These are phyloP conservation scores for Drosophila paucipuncta DNA, from an alignment of 2,888 invertebrate species.

Conservation along the genomic window DNA sequence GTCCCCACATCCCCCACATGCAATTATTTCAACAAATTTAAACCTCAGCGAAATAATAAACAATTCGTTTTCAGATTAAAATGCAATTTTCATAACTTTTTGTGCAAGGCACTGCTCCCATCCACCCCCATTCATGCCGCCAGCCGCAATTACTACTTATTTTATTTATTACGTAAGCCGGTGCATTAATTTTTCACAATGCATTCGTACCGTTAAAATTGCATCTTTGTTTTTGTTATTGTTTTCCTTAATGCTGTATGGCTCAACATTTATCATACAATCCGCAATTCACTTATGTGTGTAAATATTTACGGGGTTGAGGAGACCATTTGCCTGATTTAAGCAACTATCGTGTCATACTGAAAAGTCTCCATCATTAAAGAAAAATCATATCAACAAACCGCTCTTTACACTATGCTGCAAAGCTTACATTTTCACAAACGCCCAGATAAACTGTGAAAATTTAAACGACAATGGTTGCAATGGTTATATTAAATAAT, in stretches of 20 bases:
- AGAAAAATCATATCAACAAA: neutral
- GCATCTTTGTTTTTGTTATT: conserved; percentile 26
- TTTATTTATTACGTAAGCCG: conserved; percentile 75
- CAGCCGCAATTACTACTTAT: conserved; percentile 74
- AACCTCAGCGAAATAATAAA: conserved; percentile 80
- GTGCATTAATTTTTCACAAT: conserved; percentile 77
- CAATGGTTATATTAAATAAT: neutral
- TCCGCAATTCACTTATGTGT: conserved; percentile 50
- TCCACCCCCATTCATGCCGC: conserved; percentile 14
- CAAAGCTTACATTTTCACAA: neutral
- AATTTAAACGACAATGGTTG: neutral
- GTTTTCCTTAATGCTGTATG: conserved; percentile 22
- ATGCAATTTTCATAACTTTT: conserved; percentile 78
- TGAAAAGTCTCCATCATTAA: conserved; percentile 38
- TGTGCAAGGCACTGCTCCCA: conserved; percentile 38
- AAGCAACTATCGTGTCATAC: conserved; percentile 57
- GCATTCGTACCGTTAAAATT: conserved; percentile 52
- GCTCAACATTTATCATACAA: conserved; percentile 52
- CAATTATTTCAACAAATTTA: conserved; percentile 80
- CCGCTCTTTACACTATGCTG: conserved; percentile 1
- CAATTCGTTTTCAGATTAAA: conserved; percentile 80
- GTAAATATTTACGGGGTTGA: conserved; percentile 62
- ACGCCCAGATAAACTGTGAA: neutral
- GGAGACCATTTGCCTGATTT: conserved; percentile 63
- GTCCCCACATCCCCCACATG: conserved; percentile 42